phyloP scores from a whole-genome alignment of 2,797 vertebrate genomes.

The Dendrocincla fuliginosa region DNA sequence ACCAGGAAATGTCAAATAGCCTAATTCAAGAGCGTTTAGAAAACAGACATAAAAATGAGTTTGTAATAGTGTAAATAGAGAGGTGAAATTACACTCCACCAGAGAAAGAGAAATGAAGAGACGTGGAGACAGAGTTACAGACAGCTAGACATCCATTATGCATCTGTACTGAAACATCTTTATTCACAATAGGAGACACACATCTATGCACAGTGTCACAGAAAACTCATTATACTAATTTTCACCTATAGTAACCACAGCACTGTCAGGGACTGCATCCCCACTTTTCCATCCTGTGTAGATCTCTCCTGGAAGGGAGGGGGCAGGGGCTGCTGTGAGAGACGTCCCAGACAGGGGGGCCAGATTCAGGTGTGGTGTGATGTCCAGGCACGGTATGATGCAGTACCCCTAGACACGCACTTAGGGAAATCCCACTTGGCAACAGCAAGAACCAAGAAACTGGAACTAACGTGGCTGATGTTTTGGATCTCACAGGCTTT shows the following conservation, averaged over 20 bases:
- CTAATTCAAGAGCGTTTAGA: background rate
- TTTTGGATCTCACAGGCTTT: background rate
- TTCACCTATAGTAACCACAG: background rate
- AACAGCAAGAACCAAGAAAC: background rate
- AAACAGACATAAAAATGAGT: conserved; percentile 6
- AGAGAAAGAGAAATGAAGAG: background rate
- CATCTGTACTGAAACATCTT: background rate
- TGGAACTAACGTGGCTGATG: accelerated
- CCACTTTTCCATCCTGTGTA: background rate
- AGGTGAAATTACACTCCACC: background rate
- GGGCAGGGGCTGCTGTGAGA: accelerated
- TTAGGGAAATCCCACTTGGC: background rate
- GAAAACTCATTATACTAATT: background rate
- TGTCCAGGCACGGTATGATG: background rate
- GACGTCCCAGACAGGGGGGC: accelerated
- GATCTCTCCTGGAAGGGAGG: background rate
- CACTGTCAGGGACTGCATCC: background rate
- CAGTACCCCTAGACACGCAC: accelerated
- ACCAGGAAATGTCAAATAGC: background rate
- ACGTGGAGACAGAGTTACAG: background rate
- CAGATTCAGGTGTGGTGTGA: accelerated
- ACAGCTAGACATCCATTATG: background rate
- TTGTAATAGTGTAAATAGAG: background rate
- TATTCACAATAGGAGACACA: background rate
- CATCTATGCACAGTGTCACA: background rate